phyloP scores from a whole-genome alignment of 1,140 invertebrate genomes.

The Samia ricini region DNA sequence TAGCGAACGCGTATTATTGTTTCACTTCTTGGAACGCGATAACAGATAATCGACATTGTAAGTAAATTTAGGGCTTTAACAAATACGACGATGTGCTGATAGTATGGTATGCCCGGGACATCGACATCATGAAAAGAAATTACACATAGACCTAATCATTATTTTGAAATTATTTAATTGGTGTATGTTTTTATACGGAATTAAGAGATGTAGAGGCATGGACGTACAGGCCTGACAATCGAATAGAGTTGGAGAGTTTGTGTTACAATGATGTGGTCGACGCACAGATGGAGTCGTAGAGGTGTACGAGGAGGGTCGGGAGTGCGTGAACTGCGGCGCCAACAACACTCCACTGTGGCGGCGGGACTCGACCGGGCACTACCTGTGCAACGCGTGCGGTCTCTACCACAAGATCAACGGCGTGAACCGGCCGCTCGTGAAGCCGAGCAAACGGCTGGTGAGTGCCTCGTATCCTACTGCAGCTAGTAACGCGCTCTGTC shows the following conservation, averaged over 20 bases:
- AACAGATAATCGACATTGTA: constrained; percentile 8
- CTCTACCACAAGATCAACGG: constrained; percentile 98
- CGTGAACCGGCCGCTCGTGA: constrained; percentile 93
- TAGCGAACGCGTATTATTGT: neutral
- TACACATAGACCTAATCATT: too few relatives aligned
- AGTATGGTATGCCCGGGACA: neutral
- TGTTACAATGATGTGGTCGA: neutral
- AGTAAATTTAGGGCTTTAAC: neutral
- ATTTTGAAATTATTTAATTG: too few relatives aligned
- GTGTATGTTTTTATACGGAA: too few relatives aligned
- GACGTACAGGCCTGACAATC: neutral
- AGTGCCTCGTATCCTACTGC: constrained; percentile 60
- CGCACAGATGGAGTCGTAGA: constrained; percentile 86
- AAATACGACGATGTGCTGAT: neutral
- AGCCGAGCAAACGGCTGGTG: constrained; percentile 93
- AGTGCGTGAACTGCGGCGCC: constrained; percentile 98
- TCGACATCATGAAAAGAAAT: too few relatives aligned
- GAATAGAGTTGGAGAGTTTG: neutral
- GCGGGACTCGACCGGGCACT: constrained; percentile 96
- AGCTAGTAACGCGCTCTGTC: constrained; percentile 44
- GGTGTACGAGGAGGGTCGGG: constrained; percentile 91
- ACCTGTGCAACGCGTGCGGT: constrained; percentile 98
- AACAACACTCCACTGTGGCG: constrained; percentile 97
- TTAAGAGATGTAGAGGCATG: neutral
- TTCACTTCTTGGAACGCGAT: constrained; percentile 14